Base-by-base conservation (phyloP, 2,113 vertebrate genomes). In the Gobiocypris rarus region DNA sequence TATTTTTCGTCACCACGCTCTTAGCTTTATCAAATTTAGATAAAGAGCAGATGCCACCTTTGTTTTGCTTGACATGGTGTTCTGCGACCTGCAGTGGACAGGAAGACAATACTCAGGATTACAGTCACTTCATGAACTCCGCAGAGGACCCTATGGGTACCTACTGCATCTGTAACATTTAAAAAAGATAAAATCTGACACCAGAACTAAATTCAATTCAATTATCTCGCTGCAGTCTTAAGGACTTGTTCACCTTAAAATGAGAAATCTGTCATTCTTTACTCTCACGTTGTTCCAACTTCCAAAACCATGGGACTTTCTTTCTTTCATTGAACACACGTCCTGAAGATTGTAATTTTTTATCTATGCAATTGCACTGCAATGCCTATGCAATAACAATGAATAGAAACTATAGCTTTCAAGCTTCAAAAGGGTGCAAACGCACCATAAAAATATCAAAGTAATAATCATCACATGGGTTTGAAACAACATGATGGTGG, bases 31-130 rank as follows among this genome's bases (percentile, higher is more conserved):
- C 38, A 38, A 7, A 38, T 38, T 6, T 6, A 7, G 14, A 65
- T 28, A 34, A 17, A 28, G 17, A 19, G 50, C 17, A 54, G 17
- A 6, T 52, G 50, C 6, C 50, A 54, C 1, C 15, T 54, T 52
- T 19, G 50, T 6, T 19, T 17, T 19, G 17, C 50, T 19, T 54
- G 50, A 54, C 5, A 54, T 96, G 97, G 86, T 96, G 94, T 84
- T 97, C 97, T 94, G 97, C 93, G 56, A 95, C 83, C 97, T 98
- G 90, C 17, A 48, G 24, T 4, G 15, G 26, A 75, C 45, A 52
- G 17, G 45, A 31, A 75, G 45, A 26, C 13, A 75, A 17, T 8
- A 17, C 31, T 19, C 11, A 48, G 13, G 26, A 48, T 63, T 9
- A 10, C 59, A 26, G 5, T 63, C 24, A 63, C 59, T 56, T 59